phyloP scores from a whole-genome alignment of 2,113 vertebrate genomes.

The Bubalus kerabau region DNA sequence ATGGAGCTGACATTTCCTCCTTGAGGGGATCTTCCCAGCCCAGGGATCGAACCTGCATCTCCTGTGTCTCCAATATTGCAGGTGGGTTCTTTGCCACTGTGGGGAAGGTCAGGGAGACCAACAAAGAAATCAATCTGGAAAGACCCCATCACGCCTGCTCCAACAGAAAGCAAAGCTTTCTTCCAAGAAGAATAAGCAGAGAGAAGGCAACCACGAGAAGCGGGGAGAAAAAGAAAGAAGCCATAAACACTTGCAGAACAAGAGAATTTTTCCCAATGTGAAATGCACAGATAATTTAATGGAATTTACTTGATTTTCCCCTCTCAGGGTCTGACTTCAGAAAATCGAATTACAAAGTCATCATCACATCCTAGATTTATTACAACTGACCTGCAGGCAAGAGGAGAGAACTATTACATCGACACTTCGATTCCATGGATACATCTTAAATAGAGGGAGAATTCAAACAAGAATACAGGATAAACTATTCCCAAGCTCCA shows the following conservation, averaged over 20 bases:
- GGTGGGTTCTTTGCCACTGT: not conserved
- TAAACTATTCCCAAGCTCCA: conserved; percentile 84
- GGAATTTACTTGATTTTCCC: conserved; percentile 39
- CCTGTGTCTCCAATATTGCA: not conserved
- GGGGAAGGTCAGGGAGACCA: not conserved
- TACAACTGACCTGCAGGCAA: conserved; percentile 89
- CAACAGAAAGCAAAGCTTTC: not conserved
- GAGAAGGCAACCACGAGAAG: not conserved
- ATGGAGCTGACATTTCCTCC: not conserved
- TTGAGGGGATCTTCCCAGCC: not conserved
- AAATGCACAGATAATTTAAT: conserved; percentile 57
- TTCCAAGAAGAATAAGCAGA: not conserved
- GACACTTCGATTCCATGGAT: conserved; percentile 85
- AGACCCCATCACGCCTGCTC: not conserved
- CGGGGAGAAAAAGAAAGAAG: not conserved
- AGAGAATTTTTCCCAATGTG: not conserved
- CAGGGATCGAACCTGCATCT: not conserved
- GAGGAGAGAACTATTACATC: conserved; percentile 85
- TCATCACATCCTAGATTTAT: conserved; percentile 85
- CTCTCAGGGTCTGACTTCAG: conserved; percentile 73
- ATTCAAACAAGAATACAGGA: conserved; percentile 82
- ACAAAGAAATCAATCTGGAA: not conserved
- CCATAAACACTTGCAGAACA: not conserved
- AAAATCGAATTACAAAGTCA: conserved; percentile 82
- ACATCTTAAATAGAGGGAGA: conserved; percentile 85